Evolutionary conservation across 2,113 vertebrate species (phyloP).

Genomic region (Gobius niger): DNA sequence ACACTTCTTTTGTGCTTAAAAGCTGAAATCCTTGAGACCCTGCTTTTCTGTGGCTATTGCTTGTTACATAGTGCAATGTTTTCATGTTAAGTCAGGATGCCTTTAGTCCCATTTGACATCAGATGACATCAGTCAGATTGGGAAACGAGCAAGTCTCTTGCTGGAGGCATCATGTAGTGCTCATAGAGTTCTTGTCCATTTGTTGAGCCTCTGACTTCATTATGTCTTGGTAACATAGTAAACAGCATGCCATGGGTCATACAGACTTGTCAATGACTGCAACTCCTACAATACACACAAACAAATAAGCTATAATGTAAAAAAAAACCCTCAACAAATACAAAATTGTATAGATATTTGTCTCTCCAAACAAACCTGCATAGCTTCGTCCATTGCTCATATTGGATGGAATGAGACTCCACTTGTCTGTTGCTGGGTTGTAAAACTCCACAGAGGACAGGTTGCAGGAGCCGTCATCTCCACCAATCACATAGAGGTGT

Average conservation of each 20-base stretch:
- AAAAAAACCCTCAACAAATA: too few relatives aligned
- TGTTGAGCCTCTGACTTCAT: slow-evolving; percentile 14
- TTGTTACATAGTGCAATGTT: slow-evolving; percentile 34
- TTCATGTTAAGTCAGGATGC: slow-evolving; percentile 11
- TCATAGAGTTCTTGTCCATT: neutral
- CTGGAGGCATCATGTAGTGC: neutral
- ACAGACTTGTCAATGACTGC: slow-evolving; percentile 92
- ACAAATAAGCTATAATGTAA: neutral
- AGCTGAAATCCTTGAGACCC: slow-evolving; percentile 6
- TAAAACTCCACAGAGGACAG: slow-evolving; percentile 95
- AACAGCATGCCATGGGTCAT: slow-evolving; percentile 72
- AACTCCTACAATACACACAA: slow-evolving; percentile 79
- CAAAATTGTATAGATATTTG: neutral
- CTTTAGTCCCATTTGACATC: neutral
- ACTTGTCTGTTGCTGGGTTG: slow-evolving; percentile 90
- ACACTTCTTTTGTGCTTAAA: slow-evolving; percentile 26
- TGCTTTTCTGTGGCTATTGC: neutral
- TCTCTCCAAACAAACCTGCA: slow-evolving; percentile 75
- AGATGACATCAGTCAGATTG: neutral
- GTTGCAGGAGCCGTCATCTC: slow-evolving; percentile 95
- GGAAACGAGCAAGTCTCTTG: neutral
- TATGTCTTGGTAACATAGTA: neutral
- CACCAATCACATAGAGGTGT: slow-evolving; percentile 93
- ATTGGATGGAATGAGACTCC: slow-evolving; percentile 91
- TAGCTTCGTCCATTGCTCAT: slow-evolving; percentile 98